Evolutionary conservation across 37 sponge, comb jelly and placozoan species (phyloP), one percentile per base, ranked within the genome.

Genomic region (Ianthella basta): DNA sequence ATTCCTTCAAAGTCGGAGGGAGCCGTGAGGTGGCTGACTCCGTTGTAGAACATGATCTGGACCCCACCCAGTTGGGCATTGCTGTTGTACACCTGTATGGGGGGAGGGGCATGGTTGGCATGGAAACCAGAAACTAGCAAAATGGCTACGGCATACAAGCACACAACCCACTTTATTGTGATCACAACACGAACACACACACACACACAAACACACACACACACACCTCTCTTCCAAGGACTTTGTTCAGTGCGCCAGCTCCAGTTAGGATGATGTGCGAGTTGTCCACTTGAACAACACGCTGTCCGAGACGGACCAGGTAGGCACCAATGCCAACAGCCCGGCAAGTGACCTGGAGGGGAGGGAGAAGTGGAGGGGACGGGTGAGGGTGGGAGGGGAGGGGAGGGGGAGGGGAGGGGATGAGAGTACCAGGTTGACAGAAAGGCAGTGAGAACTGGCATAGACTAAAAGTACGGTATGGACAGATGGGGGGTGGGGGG

Each of bases 271-370:
- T 96, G 53, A 98, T 98, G 86, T 92, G 92, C 0, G 99, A 96
- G 89, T 92, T 91, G 54, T 98, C 99, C 60, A 96, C 96, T 69
- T 98, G 99, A 24, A 98, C 88, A 24, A 96, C 95, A 15, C 99
- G 74, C 84, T 98, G 99, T 21, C 96, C 99, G 24, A 98, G 88
- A 1, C 99, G 68, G 14, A 98, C 93, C 30, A 98, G 90, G 73
- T 98, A 98, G 27, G 99, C 92, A 33, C 99, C 99, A 55, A 98
- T 98, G 12, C 99, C 99, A 59, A 98, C 91, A 55, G 97, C 95
- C 23, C 99, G 75, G 77, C 99, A 98, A 0, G 96, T 94, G 84
- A 98, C 98, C 97, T 97, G 36, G 27, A 55, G 50, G 50, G 50
- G 50, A 8, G 8, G 50, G 50, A 8, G 50, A 3, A 44, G 50